Evolutionary conservation across 1,140 invertebrate genomes (phyloP), one percentile per base, ranked within the genome.

Genomic region (Drepana arcuata): DNA sequence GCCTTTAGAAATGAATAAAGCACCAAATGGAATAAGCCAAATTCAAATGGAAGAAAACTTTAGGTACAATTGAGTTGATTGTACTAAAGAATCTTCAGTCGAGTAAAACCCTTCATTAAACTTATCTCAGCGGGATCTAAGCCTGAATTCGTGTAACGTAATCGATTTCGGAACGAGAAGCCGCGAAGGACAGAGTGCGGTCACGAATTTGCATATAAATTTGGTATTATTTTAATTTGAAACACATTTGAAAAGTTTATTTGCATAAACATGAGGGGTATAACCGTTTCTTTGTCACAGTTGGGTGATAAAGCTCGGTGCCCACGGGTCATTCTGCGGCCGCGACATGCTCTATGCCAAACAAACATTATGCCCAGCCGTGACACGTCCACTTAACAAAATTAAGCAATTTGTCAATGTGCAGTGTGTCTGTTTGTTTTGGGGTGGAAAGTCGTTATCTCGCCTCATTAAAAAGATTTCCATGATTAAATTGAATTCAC

Each of bases 151-250:
- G 60, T 74, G 73, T 77, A 68, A 70, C 63, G 48, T 80, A 81
- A 78, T 81, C 71, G 77, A 81, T 77, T 75, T 68, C 52, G 65
- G 64, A 63, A 73, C 64, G 69, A 71, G 65, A 61, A 72, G 61
- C 72, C 72, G 71, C 65, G 65, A 75, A 81, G 73, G 73, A 74
- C 71, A 65, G 68, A 72, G 56, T 70, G 71, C 63, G 73, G 69
- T 69, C 63, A 72, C 62, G 55, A 78, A 81, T 81, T 81, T 68
- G 69, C 73, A 81, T 81, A 78, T 75, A 77, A 80, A 80, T 81
- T 81, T 49, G 59, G 68, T 68, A 77, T 77, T 77, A 75, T 78
- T 79, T 78, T 81, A 78, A 81, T 81, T 78, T 78, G 56, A 67
- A 74, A 70, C 66, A 68, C 74, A 75, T 74, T 81, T 64, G 46